These are phyloP conservation scores for Saccostrea echinata DNA, from an alignment of 1,140 invertebrate species.

Conservation along the genomic window DNA sequence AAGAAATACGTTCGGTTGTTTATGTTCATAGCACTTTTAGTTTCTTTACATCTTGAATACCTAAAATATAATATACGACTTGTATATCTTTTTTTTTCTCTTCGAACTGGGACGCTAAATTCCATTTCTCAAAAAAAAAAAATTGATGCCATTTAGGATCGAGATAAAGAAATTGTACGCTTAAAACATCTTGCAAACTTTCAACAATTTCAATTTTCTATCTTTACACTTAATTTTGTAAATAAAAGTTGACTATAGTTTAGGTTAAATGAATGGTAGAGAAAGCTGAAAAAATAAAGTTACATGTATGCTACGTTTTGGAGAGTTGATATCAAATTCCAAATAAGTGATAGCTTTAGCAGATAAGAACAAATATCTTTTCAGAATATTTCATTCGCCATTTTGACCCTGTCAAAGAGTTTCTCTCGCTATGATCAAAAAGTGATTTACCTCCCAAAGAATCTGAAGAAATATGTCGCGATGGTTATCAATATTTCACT, in stretches of 20 bases:
- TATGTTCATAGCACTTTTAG: too few relatives aligned
- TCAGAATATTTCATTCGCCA: neutral
- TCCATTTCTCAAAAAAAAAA: too few relatives aligned
- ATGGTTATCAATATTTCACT: constrained; percentile 30
- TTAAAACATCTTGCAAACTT: too few relatives aligned
- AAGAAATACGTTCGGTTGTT: too few relatives aligned
- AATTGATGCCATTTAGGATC: too few relatives aligned
- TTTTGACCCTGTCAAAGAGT: constrained; percentile 22
- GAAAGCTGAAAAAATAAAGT: neutral
- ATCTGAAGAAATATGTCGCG: constrained; percentile 15
- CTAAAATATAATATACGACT: too few relatives aligned
- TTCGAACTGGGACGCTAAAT: too few relatives aligned
- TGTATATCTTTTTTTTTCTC: too few relatives aligned
- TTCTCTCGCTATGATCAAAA: constrained; percentile 26
- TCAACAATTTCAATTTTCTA: too few relatives aligned
- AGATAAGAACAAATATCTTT: constrained; percentile 19
- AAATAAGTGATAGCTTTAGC: neutral
- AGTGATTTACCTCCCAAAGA: constrained; percentile 35
- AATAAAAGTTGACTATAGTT: neutral
- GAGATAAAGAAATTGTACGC: too few relatives aligned
- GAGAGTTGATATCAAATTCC: neutral
- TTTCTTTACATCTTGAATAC: too few relatives aligned
- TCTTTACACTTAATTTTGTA: too few relatives aligned
- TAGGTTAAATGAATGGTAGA: neutral
- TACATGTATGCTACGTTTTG: neutral